These are phyloP conservation scores for Bacillus rossius DNA, from an alignment of 1,140 invertebrate species.

Conservation along the genomic window DNA sequence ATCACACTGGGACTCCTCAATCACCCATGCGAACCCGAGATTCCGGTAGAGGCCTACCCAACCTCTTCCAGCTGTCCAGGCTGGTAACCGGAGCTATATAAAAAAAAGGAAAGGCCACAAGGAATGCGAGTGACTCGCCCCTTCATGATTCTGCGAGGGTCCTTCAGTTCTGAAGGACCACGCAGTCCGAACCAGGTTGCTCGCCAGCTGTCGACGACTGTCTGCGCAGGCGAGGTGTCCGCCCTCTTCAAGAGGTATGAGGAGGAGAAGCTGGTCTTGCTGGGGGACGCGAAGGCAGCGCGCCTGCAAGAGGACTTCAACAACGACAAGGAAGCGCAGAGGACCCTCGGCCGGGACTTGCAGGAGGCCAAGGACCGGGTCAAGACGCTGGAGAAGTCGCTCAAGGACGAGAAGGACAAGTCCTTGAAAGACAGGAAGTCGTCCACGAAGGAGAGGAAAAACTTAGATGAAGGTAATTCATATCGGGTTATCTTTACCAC, in stretches of 20 bases:
- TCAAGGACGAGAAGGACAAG: conserved; percentile 23
- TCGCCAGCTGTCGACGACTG: too few relatives aligned
- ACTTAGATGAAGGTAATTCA: conserved; percentile 1
- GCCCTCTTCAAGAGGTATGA: conserved; percentile 54
- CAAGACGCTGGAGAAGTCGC: conserved; percentile 12
- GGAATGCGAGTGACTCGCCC: too few relatives aligned
- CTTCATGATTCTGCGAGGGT: too few relatives aligned
- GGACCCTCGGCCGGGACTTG: conserved; percentile 19
- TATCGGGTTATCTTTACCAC: neutral
- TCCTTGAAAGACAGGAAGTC: conserved; percentile 12
- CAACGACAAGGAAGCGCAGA: conserved; percentile 24
- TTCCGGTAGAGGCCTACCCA: too few relatives aligned
- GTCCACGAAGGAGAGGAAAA: conserved; percentile 6
- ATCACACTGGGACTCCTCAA: too few relatives aligned
- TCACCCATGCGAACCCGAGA: too few relatives aligned
- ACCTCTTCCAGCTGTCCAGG: too few relatives aligned
- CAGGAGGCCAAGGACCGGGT: conserved; percentile 15
- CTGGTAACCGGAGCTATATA: too few relatives aligned
- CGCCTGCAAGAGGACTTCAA: too few relatives aligned
- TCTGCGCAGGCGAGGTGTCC: conserved; percentile 53
- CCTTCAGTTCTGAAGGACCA: too few relatives aligned
- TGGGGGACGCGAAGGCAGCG: conserved; percentile 22
- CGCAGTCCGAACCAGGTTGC: too few relatives aligned
- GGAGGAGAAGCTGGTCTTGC: conserved; percentile 39
- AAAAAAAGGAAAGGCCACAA: too few relatives aligned